Conservation (phyloP, 2,888 invertebrate genomes). For the Physocephala rufipes region DNA sequence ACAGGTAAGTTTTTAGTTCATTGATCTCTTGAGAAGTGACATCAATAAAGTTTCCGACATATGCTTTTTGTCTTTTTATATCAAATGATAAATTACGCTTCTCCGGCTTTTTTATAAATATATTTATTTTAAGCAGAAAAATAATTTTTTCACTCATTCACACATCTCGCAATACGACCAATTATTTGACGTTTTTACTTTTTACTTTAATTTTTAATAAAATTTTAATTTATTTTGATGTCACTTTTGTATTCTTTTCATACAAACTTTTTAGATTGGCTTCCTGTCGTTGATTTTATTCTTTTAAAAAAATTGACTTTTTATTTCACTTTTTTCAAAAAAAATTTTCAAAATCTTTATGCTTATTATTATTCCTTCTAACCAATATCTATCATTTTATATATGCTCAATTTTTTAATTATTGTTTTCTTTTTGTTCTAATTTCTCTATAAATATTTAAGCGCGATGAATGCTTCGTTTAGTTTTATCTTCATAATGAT, state of each 20-base stretch:
- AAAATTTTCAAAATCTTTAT: background rate
- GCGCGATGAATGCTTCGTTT: background rate
- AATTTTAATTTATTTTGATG: too few relatives aligned
- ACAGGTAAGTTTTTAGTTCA: too few relatives aligned
- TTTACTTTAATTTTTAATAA: background rate
- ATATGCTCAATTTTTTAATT: too few relatives aligned
- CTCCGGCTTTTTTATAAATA: background rate
- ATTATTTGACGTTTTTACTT: background rate
- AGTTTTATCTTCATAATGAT: background rate
- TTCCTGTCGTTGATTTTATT: slow-evolving; percentile 15
- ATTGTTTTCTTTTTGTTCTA: too few relatives aligned
- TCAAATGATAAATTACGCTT: background rate
- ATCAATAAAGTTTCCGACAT: background rate
- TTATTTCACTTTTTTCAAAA: background rate
- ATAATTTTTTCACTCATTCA: background rate
- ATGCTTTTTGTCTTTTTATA: background rate
- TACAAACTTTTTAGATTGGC: background rate
- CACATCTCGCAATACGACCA: background rate
- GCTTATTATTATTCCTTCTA: background rate
- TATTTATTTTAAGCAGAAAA: background rate
- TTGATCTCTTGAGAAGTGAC: background rate
- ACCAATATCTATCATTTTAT: too few relatives aligned
- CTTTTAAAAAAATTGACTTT: background rate
- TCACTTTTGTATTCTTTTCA: background rate
- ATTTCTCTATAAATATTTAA: too few relatives aligned